Percentiles rank a stretch among this genome's conserved stretches.
phyloP scores from a whole-genome alignment of 2,888 invertebrate species.

The Mamestra brassicae region DNA sequence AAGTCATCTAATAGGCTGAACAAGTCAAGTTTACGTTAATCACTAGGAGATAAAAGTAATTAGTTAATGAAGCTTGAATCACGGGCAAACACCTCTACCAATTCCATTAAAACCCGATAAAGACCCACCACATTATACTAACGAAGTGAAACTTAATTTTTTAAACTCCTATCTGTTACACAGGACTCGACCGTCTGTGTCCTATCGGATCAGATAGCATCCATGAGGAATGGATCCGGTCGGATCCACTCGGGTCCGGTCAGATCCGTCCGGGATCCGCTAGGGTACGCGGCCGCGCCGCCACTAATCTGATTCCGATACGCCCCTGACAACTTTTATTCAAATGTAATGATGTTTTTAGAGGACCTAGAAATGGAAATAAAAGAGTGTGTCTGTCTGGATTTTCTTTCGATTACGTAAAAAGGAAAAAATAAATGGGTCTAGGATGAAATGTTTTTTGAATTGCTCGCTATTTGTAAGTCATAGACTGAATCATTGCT shows the following conservation, averaged over 20 bases:
- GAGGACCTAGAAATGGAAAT: conserved; percentile 34
- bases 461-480: conserved; percentile 7
- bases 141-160: conserved; percentile 47
- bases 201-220: conserved; percentile 58
- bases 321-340: conserved; percentile 52
- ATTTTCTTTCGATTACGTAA: conserved; percentile 27
- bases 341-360: conserved; percentile 56
- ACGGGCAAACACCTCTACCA: not conserved
- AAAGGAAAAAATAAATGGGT: conserved; percentile 27
- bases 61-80: conserved; percentile 23
- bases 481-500: conserved; percentile 7
- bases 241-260: conserved; percentile 8
- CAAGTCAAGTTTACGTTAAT: no score
- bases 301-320: conserved; percentile 55
- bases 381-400: conserved; percentile 18
- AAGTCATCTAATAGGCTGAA: no score
- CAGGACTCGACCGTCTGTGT: conserved; percentile 35
- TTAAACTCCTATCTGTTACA: conserved; percentile 47
- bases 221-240: conserved; percentile 55
- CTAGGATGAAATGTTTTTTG: conserved; percentile 17
- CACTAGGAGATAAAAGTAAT: not conserved
- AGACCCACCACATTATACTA: conserved; percentile 38
- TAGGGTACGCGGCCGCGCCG: conserved; percentile 9
- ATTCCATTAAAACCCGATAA: conserved; percentile 50
- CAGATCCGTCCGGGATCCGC: conserved; percentile 8